Evolutionary conservation across 2,113 vertebrate species (phyloP).

Genomic region (Gila orcuttii): DNA sequence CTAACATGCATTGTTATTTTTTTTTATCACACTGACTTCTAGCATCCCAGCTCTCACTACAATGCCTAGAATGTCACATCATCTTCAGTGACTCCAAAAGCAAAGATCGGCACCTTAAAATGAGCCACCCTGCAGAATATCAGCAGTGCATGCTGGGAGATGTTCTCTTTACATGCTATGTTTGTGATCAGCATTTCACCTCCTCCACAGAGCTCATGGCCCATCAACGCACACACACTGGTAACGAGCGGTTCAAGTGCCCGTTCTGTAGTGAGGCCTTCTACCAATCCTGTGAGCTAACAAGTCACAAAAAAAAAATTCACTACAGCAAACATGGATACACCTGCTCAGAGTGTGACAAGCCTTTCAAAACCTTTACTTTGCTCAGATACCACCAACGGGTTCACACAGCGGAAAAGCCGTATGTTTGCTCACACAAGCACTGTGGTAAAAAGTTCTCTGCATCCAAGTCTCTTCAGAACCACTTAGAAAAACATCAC

Average conservation of each 20-base stretch:
- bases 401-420: constrained; percentile 76
- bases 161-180: constrained; percentile 82
- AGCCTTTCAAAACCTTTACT: constrained; percentile 84
- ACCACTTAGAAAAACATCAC: constrained; percentile 67
- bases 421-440: constrained; percentile 75
- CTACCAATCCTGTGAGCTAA: constrained; percentile 83
- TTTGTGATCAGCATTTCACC: constrained; percentile 87
- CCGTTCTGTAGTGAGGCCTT: constrained; percentile 80
- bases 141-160: constrained; percentile 79
- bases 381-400: constrained; percentile 83
- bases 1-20: not conserved
- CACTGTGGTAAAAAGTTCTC: constrained; percentile 75
- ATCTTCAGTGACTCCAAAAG: constrained; percentile 80
- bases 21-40: not conserved
- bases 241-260: constrained; percentile 85
- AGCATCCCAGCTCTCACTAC: constrained; percentile 78
- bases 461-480: constrained; percentile 71
- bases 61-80: constrained; percentile 80
- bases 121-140: constrained; percentile 76
- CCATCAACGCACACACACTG: constrained; percentile 86
- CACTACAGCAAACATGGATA: constrained; percentile 78
- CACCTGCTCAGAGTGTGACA: constrained; percentile 85
- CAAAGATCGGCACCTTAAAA: constrained; percentile 77
- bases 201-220: constrained; percentile 85
- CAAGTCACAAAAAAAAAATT: constrained; percentile 83